Conservation (phyloP, 1,140 invertebrate genomes). For the Zophobas morio region DNA sequence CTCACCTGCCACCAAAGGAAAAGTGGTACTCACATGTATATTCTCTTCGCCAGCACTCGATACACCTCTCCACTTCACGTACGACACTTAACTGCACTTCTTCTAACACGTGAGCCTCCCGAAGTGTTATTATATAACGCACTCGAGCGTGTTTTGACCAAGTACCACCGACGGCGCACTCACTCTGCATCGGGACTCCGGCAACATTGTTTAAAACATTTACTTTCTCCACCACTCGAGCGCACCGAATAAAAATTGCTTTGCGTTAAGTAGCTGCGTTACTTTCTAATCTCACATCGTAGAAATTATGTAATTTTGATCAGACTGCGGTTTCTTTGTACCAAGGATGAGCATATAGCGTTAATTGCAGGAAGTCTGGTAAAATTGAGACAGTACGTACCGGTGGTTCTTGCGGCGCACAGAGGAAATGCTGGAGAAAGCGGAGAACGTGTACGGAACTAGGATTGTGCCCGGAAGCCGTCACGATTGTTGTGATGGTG, state of each 20-base stretch:
- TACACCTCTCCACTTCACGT: neutral
- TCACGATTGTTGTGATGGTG: conserved; percentile 11
- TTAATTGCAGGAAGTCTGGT: conserved; percentile 16
- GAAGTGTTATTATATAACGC: neutral
- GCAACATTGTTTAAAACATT: conserved; percentile 36
- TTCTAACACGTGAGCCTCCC: neutral
- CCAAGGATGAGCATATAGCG: neutral
- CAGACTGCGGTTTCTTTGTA: neutral
- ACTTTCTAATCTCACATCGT: conserved; percentile 39
- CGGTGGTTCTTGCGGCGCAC: conserved; percentile 7
- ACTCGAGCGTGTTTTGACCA: neutral
- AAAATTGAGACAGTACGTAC: neutral
- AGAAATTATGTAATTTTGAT: conserved; percentile 12
- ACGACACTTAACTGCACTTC: neutral
- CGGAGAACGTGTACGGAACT: conserved; percentile 28
- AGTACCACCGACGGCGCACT: conserved; percentile 1
- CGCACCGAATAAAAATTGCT: conserved; percentile 39
- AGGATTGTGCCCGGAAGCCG: conserved; percentile 33
- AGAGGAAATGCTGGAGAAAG: conserved; percentile 31
- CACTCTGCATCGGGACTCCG: conserved; percentile 26
- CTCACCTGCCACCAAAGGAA: no score
- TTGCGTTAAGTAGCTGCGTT: conserved; percentile 28
- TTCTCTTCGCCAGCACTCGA: no score
- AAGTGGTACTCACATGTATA: no score
- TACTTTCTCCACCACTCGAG: conserved; percentile 41